phyloP scores from a whole-genome alignment of 30 jellyfish, hydroid and myxozoan genomes.

The Nemopilema nomurai region DNA sequence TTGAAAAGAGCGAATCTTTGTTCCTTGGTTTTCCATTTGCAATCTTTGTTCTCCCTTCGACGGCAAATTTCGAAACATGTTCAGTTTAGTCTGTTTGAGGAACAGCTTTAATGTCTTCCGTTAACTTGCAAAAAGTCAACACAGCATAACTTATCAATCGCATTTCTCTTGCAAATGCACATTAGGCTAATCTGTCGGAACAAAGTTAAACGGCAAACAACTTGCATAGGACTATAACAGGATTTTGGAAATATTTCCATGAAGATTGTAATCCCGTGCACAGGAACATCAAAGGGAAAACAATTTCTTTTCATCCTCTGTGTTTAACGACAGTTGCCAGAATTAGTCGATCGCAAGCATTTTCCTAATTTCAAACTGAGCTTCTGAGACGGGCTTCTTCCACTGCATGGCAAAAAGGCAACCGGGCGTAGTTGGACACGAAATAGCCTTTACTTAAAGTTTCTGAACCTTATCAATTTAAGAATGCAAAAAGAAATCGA shows the following conservation, averaged over 20 bases:
- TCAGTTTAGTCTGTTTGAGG: background rate
- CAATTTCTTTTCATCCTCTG: background rate
- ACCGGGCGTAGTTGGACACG: no score
- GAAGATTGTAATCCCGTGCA: background rate
- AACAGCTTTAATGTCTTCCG: constrained; percentile 26
- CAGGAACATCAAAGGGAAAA: background rate
- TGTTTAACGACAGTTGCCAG: background rate
- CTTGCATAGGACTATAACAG: background rate
- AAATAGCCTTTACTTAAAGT: no score
- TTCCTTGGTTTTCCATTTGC: background rate
- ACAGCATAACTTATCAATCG: constrained; percentile 10
- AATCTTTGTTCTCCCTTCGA: background rate
- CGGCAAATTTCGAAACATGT: background rate
- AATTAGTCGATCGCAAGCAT: no score
- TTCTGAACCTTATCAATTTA: no score
- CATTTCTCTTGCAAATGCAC: constrained; percentile 8
- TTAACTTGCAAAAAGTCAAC: constrained; percentile 17
- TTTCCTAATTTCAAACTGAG: no score
- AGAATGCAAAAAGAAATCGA: no score
- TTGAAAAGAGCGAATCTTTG: background rate
- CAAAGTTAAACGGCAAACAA: background rate
- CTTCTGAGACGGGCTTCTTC: no score
- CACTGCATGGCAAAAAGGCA: no score
- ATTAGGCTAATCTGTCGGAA: background rate
- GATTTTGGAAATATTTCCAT: background rate